Evolutionary conservation across 2,888 invertebrate species (phyloP), one percentile per base, ranked within the genome.

Genomic region (Drosophila colorata): DNA sequence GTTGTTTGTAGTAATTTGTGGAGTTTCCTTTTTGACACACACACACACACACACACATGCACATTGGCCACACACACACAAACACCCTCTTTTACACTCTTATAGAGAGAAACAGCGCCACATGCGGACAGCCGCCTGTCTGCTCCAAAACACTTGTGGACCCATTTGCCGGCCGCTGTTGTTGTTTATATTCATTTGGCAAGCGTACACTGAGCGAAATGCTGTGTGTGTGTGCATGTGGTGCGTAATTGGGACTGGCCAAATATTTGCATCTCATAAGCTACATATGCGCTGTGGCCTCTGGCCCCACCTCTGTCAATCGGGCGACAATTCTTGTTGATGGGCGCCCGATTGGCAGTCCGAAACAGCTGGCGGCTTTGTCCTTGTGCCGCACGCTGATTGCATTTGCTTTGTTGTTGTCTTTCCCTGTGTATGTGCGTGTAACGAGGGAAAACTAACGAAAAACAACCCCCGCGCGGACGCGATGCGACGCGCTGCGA

Each of bases 211-310:
- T 74, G 72, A n/a, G 51, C 20, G 56, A 69, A 74, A 74, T 52
- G 35, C 25, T 28, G 69, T 33, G 46, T 44, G 51, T 16, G 31
- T 56, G 33, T 49, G 61, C 44, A 57, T 49, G 61, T 43, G 33
- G 11, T 13, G 33, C 53, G 53, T 53, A 56, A 58, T 69, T 82
- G 58, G 68, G 68, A 57, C 55, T 51, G 73, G n/a, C 33, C 60
- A 84, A 83, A 78, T 72, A 85, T 87, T 83, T 81, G 79, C 82
- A 78, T 78, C 67, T 76, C 82, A 84, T 87, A 81, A 84, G 85
- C 58, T 35, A 49, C 38, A 61, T 43, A 25, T 37, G 40, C 35
- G 37, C 55, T 41, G 41, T 37, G 20, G 16, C 70, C 47, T 31
- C 43, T 40, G 57, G n/a, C 43, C 18, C 20, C 25, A 40, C 40